Base-by-base conservation (phyloP, 2,888 invertebrate genomes). In the Phymatocera aterrima region DNA sequence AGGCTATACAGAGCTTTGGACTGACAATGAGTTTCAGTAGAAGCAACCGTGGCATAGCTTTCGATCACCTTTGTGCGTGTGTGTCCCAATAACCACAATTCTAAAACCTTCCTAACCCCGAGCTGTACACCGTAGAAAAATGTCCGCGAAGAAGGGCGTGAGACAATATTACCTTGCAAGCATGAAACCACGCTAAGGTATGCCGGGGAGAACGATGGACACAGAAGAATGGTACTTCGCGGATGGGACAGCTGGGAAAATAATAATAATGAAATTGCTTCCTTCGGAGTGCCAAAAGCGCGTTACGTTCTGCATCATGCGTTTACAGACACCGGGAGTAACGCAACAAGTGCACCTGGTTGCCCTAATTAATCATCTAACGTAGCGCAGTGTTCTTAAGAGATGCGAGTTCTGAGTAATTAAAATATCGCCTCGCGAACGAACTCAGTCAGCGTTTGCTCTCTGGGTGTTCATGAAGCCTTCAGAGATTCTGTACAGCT, bases 381-480 rank as follows among this genome's bases (percentile, higher is more conserved):
- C n/a, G 24, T 12, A 40, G 15, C 34, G 57, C 40, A 34, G 48
- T 34, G 51, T 8, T 3, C 12, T 10, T 43, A 28, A 40, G 37
- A 43, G 40, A 70, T 70, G 70, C 43, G 54, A 65, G 48, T 72
- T 51, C 48, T 43, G 57, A 78, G 78, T 78, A 78, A 57, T 70
- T 78, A 57, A 70, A 78, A 57, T 57, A 57, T 28, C 40, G 43
- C 78, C 31, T 68, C 34, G 68, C 43, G 43, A 15, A 28, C 24
- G n/a, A 46, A 68, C 24, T 15, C n/a, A 15, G 68, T 64, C 34
- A 64, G 61, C 68, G 54, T 54, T n/a, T 15, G 31, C 8, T 12
- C 31, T 18, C 43, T 72, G 31, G 51, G 72, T 18, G 12, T 18
- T 34, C 51, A 28, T 28, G 57, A 18, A 51, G 10, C 48, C 51